Evolutionary conservation across 2,113 vertebrate genomes (phyloP).

Genomic region (Barnardius zonarius): DNA sequence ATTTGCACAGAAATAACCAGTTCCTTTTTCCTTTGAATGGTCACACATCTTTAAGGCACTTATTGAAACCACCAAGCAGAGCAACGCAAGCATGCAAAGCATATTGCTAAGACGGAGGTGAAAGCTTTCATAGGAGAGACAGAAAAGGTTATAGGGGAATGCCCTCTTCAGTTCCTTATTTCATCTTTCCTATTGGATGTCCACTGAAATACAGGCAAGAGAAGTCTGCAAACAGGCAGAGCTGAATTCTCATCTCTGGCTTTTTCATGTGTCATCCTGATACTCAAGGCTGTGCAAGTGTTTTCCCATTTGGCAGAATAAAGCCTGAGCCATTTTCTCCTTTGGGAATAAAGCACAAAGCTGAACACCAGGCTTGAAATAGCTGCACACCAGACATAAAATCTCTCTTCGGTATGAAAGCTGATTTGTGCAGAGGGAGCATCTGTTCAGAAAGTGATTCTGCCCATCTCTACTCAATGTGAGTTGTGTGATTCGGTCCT

Average conservation of each 20-base stretch:
- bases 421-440: not conserved
- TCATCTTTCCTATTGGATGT: not conserved
- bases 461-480: not conserved
- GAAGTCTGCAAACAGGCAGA: not conserved
- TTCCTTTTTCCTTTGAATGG: not conserved
- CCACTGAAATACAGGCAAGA: not conserved
- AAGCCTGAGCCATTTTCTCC: not conserved
- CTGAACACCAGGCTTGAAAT: not conserved
- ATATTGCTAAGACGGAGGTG: not conserved
- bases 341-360: constrained; percentile 12
- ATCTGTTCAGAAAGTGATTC: not conserved
- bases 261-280: not conserved
- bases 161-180: not conserved
- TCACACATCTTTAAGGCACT: not conserved
- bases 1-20: not conserved
- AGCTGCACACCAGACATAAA: not conserved
- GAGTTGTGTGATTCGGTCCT: not conserved
- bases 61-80: not conserved
- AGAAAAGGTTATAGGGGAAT: not conserved
- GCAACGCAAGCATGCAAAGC: not conserved
- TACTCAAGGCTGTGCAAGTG: not conserved
- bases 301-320: not conserved
- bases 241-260: not conserved
- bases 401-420: not conserved
- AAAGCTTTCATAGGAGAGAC: not conserved